Evolutionary conservation across 2,113 vertebrate genomes (phyloP), one percentile per base, ranked within the genome.

Genomic region (Oryzias celebensis): DNA sequence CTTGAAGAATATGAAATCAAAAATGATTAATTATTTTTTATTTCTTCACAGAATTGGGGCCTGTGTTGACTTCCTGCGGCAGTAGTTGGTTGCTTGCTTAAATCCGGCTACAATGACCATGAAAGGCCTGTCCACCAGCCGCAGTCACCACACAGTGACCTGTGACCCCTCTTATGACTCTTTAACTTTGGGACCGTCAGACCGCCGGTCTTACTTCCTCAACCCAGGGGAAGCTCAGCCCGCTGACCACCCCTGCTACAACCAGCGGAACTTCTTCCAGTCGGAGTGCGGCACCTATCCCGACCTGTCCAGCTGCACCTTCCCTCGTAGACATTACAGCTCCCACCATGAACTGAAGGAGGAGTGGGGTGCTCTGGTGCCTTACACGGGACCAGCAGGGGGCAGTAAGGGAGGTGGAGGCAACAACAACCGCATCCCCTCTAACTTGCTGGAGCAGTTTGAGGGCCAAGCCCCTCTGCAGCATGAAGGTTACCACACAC

Each of bases 261-360:
- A 93, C 0, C 89, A 93, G 43, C 89, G 91, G 61, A 94, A 89
- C 36, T 75, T 94, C 4, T 91, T 95, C 63, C 94, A 94, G 0
- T 84, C 94, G 0, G 95, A 98, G 48, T 94, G 94, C 65, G 90
- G 53, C 86, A 92, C 0, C 89, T 97, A 95, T 91, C 94, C 94
- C 46, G 95, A 98, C 83, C 90, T 97, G 82, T 94, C 96, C 56
- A 98, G 96, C 89, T 97, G 96, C 82, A 98, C 97, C 57, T 99
- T 98, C 69, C 97, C 97, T 24, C 94, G 96, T 62, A 93, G 98
- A 85, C 96, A 97, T 78, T 98, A 96, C 83, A 95, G 93, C 85
- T 96, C 96, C 20, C 93, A 96, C 85, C 97, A 91, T 18, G 87
- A 91, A 71, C 73, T 87, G 22, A 91, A 95, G 0, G 94, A 94